Conservation (phyloP, 1,140 invertebrate genomes). For the Ceratina australensis region DNA sequence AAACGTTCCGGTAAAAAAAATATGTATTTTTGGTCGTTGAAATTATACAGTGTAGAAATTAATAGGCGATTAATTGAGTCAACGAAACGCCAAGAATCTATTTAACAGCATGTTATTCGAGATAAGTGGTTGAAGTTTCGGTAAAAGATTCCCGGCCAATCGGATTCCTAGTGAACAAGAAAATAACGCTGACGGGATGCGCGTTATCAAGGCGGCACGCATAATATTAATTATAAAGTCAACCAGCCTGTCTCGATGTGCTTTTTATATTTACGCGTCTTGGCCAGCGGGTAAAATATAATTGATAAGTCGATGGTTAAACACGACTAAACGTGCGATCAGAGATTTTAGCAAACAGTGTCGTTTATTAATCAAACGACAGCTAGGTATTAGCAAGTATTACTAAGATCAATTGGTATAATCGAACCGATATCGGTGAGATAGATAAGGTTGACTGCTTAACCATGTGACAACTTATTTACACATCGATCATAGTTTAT, state of each 20-base stretch:
- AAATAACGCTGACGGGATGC: neutral
- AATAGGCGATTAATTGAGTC: neutral
- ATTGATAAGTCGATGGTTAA: neutral
- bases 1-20: neutral
- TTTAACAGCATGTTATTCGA: neutral
- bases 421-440: neutral
- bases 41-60: neutral
- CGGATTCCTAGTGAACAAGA: neutral
- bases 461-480: neutral
- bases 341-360: neutral
- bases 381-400: neutral
- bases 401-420: neutral
- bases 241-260: neutral
- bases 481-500: neutral
- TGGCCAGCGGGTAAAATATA: neutral
- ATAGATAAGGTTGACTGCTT: no score
- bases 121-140: neutral
- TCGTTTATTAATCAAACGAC: neutral
- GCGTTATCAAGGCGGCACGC: neutral
- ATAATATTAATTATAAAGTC: conserved; percentile 4
- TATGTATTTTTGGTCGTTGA: neutral
- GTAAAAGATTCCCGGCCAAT: neutral
- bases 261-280: neutral
- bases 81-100: neutral
- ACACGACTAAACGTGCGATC: neutral